These are phyloP conservation scores for Zoanthus sociatus DNA, from an alignment of 92 coral and sea anemone species.

Conservation along the genomic window DNA sequence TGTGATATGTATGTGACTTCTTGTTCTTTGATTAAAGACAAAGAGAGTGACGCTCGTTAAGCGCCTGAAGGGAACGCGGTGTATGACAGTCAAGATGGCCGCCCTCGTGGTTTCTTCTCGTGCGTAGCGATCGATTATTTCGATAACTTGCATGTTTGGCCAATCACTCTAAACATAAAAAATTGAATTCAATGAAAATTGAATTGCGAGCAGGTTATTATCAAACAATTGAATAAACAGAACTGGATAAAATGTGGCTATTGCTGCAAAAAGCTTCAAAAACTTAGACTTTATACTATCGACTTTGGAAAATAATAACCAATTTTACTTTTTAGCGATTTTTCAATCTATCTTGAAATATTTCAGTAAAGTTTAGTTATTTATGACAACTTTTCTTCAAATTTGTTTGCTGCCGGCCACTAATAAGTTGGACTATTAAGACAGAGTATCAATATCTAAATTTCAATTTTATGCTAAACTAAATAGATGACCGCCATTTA, in stretches of 20 bases:
- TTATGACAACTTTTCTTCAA: not conserved
- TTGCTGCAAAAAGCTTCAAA: not conserved
- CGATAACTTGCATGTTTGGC: not conserved
- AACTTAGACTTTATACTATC: too few relatives aligned
- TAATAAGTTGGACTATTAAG: not conserved
- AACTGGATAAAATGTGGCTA: not conserved
- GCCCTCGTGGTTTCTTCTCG: not conserved
- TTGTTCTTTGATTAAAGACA: not conserved
- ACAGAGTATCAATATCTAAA: not conserved
- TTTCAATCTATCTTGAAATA: not conserved
- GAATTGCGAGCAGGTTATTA: conserved; percentile 1
- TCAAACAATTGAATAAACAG: not conserved
- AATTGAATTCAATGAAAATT: not conserved
- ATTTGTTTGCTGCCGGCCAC: not conserved
- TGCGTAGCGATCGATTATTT: not conserved
- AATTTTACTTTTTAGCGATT: not conserved
- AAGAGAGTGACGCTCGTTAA: not conserved
- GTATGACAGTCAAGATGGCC: not conserved
- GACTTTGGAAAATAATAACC: not conserved
- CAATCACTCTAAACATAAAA: not conserved
- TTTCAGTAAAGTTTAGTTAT: not conserved
- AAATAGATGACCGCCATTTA: not conserved
- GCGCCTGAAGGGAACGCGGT: not conserved
- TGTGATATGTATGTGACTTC: not conserved
- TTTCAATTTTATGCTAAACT: not conserved